Conservation (phyloP, 2,113 vertebrate species). For the Axis porcinus region DNA sequence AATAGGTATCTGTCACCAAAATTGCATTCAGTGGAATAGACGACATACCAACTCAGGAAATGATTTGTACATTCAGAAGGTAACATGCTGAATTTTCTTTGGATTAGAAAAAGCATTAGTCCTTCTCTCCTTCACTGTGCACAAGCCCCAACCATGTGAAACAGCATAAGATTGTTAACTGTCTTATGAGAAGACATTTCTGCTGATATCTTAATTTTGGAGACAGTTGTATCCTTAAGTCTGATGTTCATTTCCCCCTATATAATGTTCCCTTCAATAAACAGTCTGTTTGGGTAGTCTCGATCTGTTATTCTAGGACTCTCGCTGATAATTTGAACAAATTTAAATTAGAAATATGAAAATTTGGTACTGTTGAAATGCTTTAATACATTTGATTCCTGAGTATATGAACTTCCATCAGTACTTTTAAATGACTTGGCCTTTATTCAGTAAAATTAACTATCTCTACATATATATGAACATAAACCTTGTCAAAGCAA, state of each 20-base stretch:
- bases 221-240: background rate
- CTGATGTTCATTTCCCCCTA: background rate
- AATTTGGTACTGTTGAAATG: background rate
- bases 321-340: slow-evolving; percentile 3
- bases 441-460: background rate
- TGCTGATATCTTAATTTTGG: background rate
- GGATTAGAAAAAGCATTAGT: background rate
- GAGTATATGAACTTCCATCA: background rate
- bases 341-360: slow-evolving; percentile 35
- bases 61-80: background rate
- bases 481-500: background rate
- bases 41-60: background rate
- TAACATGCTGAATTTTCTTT: background rate
- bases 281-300: background rate
- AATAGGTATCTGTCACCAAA: background rate
- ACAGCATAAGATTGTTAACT: background rate
- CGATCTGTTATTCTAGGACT: background rate
- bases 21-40: background rate
- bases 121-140: background rate
- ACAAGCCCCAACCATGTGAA: background rate
- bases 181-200: background rate
- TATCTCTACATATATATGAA: background rate
- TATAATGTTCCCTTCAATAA: background rate
- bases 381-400: background rate
- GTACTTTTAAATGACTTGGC: background rate